Conservation (phyloP, 2,888 invertebrate species). For the Nymphalis c-album region DNA sequence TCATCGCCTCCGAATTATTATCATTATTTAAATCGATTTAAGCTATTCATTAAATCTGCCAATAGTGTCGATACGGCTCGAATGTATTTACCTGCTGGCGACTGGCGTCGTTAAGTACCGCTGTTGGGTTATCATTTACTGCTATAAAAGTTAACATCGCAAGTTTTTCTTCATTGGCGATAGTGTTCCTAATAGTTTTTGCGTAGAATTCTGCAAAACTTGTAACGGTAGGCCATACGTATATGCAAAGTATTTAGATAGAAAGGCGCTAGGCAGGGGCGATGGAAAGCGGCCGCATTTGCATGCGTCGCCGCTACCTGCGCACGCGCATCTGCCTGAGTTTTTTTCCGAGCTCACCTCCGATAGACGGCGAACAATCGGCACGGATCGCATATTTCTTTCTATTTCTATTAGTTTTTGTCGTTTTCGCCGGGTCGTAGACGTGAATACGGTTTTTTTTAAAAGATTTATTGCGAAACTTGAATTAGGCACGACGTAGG, state of each 20-base stretch:
- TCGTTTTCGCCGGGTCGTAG: constrained; percentile 45
- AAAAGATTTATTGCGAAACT: constrained; percentile 56
- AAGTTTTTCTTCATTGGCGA: constrained; percentile 16
- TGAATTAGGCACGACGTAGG: constrained; percentile 30
- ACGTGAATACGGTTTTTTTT: constrained; percentile 56
- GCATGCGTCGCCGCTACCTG: constrained; percentile 63
- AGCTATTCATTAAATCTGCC: not conserved
- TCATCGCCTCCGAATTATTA: not conserved
- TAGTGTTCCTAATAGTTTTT: constrained; percentile 22
- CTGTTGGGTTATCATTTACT: not conserved
- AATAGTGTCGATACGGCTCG: not conserved
- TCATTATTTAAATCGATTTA: not conserved
- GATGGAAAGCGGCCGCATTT: constrained; percentile 44
- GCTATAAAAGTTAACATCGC: constrained; percentile 9
- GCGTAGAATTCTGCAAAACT: constrained; percentile 20
- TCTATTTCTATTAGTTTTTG: constrained; percentile 58
- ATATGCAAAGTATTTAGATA: constrained; percentile 28
- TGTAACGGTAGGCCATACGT: constrained; percentile 26
- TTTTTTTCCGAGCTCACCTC: constrained; percentile 45
- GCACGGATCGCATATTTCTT: constrained; percentile 57
- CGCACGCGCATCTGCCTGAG: constrained; percentile 56
- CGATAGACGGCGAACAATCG: constrained; percentile 53
- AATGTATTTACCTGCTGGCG: not conserved
- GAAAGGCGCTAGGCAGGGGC: constrained; percentile 23
- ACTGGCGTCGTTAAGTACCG: too few species aligned